These are phyloP conservation scores for Holacanthus passer DNA, from an alignment of 2,113 vertebrate genomes.

Conservation along the genomic window DNA sequence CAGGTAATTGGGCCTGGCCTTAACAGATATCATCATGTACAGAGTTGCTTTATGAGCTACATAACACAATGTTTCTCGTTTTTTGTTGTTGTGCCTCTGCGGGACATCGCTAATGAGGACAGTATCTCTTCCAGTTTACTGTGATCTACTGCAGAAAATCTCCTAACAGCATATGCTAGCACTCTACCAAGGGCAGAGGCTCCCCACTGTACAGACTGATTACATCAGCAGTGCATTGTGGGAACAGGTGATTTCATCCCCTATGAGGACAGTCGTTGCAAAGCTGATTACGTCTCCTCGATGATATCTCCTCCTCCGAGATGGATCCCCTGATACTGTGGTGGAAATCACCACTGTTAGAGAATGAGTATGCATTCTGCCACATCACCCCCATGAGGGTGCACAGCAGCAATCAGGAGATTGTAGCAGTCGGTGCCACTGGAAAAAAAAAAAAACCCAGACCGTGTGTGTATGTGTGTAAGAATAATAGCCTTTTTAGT, in stretches of 20 bases:
- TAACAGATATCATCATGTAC: not conserved
- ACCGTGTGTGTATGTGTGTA: not conserved
- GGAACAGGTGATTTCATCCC: constrained; percentile 68
- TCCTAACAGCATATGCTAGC: constrained; percentile 30
- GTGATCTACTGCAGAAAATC: constrained; percentile 29
- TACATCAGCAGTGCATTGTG: constrained; percentile 56
- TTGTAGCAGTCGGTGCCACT: constrained; percentile 10
- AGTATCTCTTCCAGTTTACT: constrained; percentile 17
- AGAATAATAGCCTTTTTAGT: constrained; percentile 45
- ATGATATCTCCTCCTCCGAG: constrained; percentile 54
- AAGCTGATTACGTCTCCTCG: constrained; percentile 70
- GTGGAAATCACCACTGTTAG: constrained; percentile 24
- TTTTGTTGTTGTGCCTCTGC: not conserved
- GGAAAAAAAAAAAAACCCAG: not conserved
- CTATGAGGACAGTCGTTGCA: constrained; percentile 51
- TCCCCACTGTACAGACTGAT: constrained; percentile 56
- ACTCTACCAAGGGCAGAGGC: constrained; percentile 21
- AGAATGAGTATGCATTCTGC: constrained; percentile 33
- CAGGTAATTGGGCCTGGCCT: not conserved
- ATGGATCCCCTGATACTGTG: constrained; percentile 41
- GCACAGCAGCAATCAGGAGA: constrained; percentile 33
- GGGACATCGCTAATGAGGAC: constrained; percentile 23
- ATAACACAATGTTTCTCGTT: not conserved
- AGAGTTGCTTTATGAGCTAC: constrained; percentile 6
- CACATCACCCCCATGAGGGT: not conserved